phyloP scores from a whole-genome alignment of 2,113 vertebrate genomes.

The Telmatochromis bifrenatus region DNA sequence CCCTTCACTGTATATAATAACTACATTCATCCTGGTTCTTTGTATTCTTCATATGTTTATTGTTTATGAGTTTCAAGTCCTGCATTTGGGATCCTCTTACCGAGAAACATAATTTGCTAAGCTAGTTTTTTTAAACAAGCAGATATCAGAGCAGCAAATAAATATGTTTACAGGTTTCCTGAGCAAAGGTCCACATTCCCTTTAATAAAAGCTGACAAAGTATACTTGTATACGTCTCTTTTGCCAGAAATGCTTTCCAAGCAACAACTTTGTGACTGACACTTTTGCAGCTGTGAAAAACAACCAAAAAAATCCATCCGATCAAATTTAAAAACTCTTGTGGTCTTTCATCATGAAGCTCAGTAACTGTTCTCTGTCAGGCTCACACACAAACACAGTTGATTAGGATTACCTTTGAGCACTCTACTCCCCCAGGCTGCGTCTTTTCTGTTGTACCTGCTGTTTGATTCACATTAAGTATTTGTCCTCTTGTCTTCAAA shows the following conservation, averaged over 20 bases:
- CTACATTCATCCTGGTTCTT: background rate
- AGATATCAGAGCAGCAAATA: background rate
- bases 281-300: background rate
- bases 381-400: background rate
- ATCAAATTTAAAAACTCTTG: background rate
- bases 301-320: background rate
- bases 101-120: background rate
- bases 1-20: background rate
- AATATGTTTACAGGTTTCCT: background rate
- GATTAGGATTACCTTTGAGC: background rate
- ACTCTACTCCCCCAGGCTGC: background rate
- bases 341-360: background rate
- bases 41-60: background rate
- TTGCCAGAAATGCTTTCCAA: background rate
- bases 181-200: background rate
- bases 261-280: background rate
- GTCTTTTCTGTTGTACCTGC: background rate
- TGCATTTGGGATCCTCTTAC: background rate
- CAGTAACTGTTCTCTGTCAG: background rate
- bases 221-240: background rate
- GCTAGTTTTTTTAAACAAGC: background rate
- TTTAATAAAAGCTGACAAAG: background rate
- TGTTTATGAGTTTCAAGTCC: background rate
- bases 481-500: background rate
- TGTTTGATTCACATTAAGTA: background rate